A percentile compares a stretch with the other conserved stretches of the same genome.
Evolutionary conservation across 2,888 invertebrate species (phyloP).

Genomic region (Panzeria rudis): DNA sequence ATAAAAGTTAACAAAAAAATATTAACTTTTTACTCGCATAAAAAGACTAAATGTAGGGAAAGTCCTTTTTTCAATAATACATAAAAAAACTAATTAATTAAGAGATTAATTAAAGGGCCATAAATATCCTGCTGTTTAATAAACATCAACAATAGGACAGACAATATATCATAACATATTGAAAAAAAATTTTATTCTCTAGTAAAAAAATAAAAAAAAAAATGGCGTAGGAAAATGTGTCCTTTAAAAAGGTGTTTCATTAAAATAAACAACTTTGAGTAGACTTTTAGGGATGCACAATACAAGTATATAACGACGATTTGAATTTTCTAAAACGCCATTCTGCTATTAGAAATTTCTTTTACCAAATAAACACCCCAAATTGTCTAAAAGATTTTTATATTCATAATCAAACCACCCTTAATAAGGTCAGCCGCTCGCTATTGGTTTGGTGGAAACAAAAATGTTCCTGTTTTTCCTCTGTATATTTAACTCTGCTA

Average conservation of each 20-base stretch:
- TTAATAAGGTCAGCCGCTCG: constrained; percentile 20
- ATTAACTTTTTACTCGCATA: constrained; percentile 46
- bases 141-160: constrained; percentile 31
- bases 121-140: constrained; percentile 68
- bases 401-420: constrained; percentile 31
- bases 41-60: neutral
- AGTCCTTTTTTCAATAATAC: neutral
- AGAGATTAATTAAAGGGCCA: constrained; percentile 63
- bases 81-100: constrained; percentile 66
- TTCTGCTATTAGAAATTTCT: constrained; percentile 31
- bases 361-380: constrained; percentile 38
- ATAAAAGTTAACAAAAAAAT: constrained; percentile 52
- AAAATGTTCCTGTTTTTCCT: constrained; percentile 1
- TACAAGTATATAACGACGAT: neutral
- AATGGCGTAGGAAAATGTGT: constrained; percentile 52
- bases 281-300: neutral
- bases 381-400: constrained; percentile 19
- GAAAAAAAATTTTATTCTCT: neutral
- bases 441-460: constrained; percentile 46
- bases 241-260: constrained; percentile 58
- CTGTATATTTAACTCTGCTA: neutral
- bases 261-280: constrained; percentile 33
- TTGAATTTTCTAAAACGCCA: constrained; percentile 53
- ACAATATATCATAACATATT: neutral
- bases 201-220: constrained; percentile 9